Base-by-base conservation (phyloP, 53 echinoderm and acorn worm genomes). In the Temnopleurus reevesii region DNA sequence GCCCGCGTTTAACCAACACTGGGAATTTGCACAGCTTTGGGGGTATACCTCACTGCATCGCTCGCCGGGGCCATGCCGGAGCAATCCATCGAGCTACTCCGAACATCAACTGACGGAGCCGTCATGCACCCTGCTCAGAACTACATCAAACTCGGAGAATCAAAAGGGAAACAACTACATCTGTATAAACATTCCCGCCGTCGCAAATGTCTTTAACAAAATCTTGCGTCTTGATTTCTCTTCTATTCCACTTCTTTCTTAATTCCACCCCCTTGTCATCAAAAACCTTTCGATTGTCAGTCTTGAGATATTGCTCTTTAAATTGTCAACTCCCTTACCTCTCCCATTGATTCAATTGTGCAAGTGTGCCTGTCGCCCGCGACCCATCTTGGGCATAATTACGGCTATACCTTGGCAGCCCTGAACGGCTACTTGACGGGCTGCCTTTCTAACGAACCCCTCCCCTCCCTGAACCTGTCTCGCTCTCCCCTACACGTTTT, bases 21-120 rank as follows among this genome's bases (percentile, higher is more conserved):
- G 88, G 71, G 65, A 87, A 87, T 87, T 87, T 87, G 88, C 71
- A 45, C 88, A 87, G 88, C 88, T 87, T 87, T 59, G 61, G 59
- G 59, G 59, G 83, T 85, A 19, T 60, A 71, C 59, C 60, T 28
- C 45, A 43, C 85, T 60, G 46, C 59, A 41, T 59, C 85, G 85
- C 27, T 60, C 85, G 44, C 61, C 60, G 43, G 59, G n/a, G 24
- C 85, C 44, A n/a, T 21, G 85, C 46, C 85, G 85, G 85, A 56
- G 26, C 85, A 28, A 85, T 85, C 85, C 60, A 55, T 83, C 53
- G 55, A 47, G 54, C 34, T 60, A 36, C 85, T 55, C 57, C 57
- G 56, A 45, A 45, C 61, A 27, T 60, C 86, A 86, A 31, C n/a
- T 47, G 33, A 49, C 88, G 46, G 27, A 49, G 51, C 71, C 71